These are phyloP conservation scores for Onychomys leucogaster DNA, from an alignment of 2,797 vertebrate genomes.

Conservation along the genomic window DNA sequence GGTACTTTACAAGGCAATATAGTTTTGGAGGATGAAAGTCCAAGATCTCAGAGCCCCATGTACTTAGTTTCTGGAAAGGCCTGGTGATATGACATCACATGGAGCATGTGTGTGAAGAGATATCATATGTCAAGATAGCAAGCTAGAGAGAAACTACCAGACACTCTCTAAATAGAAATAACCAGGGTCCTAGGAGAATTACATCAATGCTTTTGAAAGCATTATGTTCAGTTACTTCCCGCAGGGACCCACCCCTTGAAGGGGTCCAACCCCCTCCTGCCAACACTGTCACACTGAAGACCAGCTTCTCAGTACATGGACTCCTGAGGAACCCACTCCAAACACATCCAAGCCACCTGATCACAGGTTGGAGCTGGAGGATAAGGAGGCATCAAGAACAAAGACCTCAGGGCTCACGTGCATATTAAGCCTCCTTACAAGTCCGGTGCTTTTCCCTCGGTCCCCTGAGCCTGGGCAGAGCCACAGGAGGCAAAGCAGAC, in stretches of 20 bases:
- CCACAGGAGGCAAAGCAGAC: background rate
- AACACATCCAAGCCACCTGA: background rate
- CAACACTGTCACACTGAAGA: background rate
- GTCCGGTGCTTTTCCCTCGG: background rate
- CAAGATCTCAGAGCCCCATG: background rate
- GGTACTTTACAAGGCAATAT: background rate
- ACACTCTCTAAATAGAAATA: background rate
- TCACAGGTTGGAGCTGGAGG: background rate
- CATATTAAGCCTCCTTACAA: background rate
- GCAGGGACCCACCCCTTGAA: background rate
- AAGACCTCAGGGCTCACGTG: background rate
- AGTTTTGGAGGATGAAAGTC: background rate
- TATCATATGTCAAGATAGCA: background rate
- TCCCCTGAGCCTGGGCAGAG: background rate
- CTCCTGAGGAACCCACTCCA: background rate
- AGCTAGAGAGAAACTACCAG: background rate
- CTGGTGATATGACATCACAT: background rate
- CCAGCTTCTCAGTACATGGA: background rate
- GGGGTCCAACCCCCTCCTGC: background rate
- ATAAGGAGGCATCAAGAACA: too few relatives aligned
- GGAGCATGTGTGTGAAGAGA: background rate
- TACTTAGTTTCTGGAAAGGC: background rate
- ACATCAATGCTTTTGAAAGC: background rate
- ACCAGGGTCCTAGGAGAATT: background rate
- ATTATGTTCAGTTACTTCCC: background rate